A percentile compares a stretch with the other conserved stretches of the same genome.
phyloP scores from a whole-genome alignment of 2,113 vertebrate genomes.

The Engystomops pustulosus region DNA sequence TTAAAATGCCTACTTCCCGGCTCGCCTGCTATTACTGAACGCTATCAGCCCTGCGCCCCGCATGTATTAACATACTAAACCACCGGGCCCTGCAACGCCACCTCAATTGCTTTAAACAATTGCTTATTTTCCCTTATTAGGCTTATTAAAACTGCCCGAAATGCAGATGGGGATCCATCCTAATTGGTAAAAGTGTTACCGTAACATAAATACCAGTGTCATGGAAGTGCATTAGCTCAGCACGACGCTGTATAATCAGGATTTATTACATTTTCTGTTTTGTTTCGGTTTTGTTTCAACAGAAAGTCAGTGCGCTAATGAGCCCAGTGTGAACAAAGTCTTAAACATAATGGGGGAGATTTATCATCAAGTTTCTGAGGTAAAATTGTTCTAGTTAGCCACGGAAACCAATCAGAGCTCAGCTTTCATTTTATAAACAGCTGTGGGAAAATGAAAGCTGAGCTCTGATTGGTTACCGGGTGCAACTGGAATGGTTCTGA shows the following conservation, averaged over 20 bases:
- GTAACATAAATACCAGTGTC: not conserved
- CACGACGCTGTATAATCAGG: not conserved
- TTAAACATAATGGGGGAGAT: too few relatives aligned
- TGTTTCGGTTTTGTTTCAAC: too few relatives aligned
- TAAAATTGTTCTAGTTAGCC: too few relatives aligned
- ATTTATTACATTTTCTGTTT: not conserved
- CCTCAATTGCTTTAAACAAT: constrained; percentile 7
- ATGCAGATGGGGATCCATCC: not conserved
- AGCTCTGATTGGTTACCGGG: too few relatives aligned
- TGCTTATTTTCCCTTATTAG: not conserved
- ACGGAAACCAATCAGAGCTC: too few relatives aligned
- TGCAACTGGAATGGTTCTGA: too few relatives aligned
- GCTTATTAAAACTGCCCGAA: not conserved
- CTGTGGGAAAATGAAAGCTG: too few relatives aligned
- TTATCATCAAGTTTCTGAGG: too few relatives aligned
- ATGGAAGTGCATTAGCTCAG: constrained; percentile 3
- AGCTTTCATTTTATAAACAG: too few relatives aligned
- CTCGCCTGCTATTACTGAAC: not conserved
- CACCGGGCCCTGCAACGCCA: not conserved
- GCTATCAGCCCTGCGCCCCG: not conserved
- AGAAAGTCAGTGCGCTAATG: too few relatives aligned
- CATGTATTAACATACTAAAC: constrained; percentile 12
- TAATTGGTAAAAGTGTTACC: not conserved
- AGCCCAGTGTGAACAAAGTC: too few relatives aligned
- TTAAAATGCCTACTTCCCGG: constrained; percentile 31